Conservation (phyloP, 2,113 vertebrate species). For the Noctilio leporinus region DNA sequence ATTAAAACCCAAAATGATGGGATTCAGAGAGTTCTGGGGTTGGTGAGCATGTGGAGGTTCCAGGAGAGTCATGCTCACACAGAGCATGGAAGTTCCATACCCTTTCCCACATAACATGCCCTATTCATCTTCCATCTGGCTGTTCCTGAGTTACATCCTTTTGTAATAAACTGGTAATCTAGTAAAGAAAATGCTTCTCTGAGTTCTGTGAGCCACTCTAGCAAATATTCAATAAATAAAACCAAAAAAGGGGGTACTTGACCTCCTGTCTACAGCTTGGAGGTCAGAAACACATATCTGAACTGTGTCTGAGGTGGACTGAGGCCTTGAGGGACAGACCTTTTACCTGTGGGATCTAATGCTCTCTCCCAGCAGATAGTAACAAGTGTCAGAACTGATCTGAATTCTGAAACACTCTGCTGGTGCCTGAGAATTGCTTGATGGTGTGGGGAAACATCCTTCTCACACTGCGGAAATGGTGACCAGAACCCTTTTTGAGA, state of each 20-base stretch:
- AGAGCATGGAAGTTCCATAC: rapidly evolving
- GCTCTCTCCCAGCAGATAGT: not conserved
- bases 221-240: not conserved
- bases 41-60: not conserved
- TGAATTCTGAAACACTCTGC: not conserved
- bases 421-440: not conserved
- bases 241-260: not conserved
- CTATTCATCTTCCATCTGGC: not conserved
- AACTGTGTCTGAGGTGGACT: not conserved
- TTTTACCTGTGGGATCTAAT: not conserved
- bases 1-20: not conserved
- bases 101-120: not conserved
- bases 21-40: not conserved
- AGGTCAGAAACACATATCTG: not conserved
- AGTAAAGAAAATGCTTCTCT: not conserved
- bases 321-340: not conserved
- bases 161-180: not conserved
- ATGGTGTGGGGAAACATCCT: not conserved
- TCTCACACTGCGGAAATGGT: not conserved
- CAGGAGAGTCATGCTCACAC: too few relatives aligned
- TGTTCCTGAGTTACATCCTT: not conserved
- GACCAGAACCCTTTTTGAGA: not conserved
- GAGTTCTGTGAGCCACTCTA: not conserved
- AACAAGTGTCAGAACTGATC: not conserved
- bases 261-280: not conserved